phyloP scores from a whole-genome alignment of 35 echinoderm and acorn worm genomes.

The Apostichopus parvimensis region DNA sequence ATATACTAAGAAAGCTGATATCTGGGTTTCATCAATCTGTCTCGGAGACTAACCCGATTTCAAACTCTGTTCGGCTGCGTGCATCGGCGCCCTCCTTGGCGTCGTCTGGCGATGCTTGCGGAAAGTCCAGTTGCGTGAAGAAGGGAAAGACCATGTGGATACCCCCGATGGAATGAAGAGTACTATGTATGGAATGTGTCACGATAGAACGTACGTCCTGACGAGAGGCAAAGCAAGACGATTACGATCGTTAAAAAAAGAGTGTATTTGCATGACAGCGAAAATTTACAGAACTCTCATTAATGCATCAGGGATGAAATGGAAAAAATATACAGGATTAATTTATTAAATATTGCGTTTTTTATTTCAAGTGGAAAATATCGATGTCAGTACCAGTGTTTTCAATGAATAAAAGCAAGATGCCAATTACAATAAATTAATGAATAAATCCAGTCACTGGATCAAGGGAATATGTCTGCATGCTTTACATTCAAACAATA shows the following conservation, averaged over 20 bases:
- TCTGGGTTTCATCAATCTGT: too few species aligned
- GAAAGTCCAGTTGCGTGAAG: slow-evolving; percentile 88
- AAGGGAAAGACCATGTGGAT: slow-evolving; percentile 91
- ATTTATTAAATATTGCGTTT: too few species aligned
- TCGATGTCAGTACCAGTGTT: too few species aligned
- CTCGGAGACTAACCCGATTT: slow-evolving; percentile 18
- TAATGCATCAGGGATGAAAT: too few species aligned
- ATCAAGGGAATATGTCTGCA: too few species aligned
- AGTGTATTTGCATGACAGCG: background rate
- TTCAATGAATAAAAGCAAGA: too few species aligned
- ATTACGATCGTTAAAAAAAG: background rate
- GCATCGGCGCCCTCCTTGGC: slow-evolving; percentile 49
- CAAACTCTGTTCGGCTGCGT: slow-evolving; percentile 57
- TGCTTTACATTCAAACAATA: too few species aligned
- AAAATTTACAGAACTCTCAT: background rate
- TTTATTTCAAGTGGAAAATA: too few species aligned
- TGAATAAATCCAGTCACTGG: too few species aligned
- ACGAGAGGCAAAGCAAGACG: background rate
- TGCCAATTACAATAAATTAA: too few species aligned
- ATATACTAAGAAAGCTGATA: too few species aligned
- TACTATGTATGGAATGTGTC: slow-evolving; percentile 99
- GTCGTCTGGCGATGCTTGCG: slow-evolving; percentile 41
- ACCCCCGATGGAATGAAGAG: slow-evolving; percentile 98
- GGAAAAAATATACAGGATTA: too few species aligned
- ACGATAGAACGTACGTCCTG: slow-evolving; percentile 98